Evolutionary conservation across 2,113 vertebrate genomes (phyloP).

Genomic region (Meriones unguiculatus): DNA sequence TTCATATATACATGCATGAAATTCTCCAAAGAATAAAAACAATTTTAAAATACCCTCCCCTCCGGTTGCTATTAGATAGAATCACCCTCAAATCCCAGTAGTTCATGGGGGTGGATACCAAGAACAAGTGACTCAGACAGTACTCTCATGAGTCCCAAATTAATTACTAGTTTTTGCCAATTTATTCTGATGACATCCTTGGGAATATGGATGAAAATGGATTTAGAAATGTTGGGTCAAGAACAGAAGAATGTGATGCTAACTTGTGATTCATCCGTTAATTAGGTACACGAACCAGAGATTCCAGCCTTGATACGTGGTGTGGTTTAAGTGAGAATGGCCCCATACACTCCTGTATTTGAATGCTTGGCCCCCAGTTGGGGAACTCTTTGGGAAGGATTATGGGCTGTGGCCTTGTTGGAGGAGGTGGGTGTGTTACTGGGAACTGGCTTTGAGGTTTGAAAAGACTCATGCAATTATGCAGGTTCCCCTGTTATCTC

Average conservation of each 20-base stretch:
- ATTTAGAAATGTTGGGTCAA: neutral
- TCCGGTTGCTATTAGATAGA: neutral
- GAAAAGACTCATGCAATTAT: neutral
- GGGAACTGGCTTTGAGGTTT: neutral
- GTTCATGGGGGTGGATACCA: neutral
- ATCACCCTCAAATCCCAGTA: neutral
- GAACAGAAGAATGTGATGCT: neutral
- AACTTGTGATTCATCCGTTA: neutral
- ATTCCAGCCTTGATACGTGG: neutral
- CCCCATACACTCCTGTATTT: neutral
- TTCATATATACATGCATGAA: neutral
- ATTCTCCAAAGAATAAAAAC: neutral
- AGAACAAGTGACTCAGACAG: neutral
- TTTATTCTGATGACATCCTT: neutral
- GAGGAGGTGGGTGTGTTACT: neutral
- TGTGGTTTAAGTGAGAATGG: neutral
- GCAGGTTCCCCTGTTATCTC: neutral
- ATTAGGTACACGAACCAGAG: neutral
- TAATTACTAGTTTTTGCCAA: neutral
- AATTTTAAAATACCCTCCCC: too few relatives aligned
- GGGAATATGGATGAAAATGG: neutral
- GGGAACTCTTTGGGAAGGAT: neutral
- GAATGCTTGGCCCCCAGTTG: neutral
- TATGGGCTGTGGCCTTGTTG: neutral
- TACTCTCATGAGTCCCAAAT: neutral